Percentiles rank a stretch among this genome's conserved stretches.
These are phyloP conservation scores for Maccullochella peelii DNA, from an alignment of 2,113 vertebrate species.

Conservation along the genomic window DNA sequence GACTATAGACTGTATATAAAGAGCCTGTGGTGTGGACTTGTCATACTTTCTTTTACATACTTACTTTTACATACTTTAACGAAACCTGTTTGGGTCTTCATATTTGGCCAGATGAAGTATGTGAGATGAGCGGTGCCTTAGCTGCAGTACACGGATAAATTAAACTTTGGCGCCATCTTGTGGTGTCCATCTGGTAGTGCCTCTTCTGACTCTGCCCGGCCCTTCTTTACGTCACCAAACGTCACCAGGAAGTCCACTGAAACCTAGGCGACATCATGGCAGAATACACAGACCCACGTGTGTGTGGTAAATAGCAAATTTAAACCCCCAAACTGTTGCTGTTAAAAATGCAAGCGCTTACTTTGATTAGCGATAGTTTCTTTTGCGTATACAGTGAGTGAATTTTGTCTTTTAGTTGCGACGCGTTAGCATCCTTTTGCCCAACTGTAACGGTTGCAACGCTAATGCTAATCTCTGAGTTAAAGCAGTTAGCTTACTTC, in stretches of 20 bases:
- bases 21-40: too few relatives aligned
- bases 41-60: too few relatives aligned
- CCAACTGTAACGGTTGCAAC: neutral
- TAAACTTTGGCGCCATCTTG: slow-evolving; percentile 51
- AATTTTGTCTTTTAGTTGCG: neutral
- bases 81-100: neutral
- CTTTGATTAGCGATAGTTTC: fast-evolving
- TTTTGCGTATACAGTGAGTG: fast-evolving
- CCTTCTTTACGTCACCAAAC: slow-evolving; percentile 47
- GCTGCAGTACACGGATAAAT: neutral
- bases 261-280: slow-evolving; percentile 76
- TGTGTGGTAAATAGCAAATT: slow-evolving; percentile 57
- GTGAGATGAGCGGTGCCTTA: too few relatives aligned
- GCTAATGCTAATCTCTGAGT: neutral
- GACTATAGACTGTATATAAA: too few relatives aligned
- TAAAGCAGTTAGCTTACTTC: neutral
- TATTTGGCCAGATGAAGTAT: neutral
- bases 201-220: fast-evolving
- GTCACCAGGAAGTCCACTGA: slow-evolving; percentile 69
- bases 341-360: fast-evolving
- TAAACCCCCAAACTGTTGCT: neutral
- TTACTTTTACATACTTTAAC: too few relatives aligned
- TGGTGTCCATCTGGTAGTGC: neutral
- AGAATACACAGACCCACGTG: slow-evolving; percentile 80
- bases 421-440: neutral